phyloP scores from a whole-genome alignment of 1,140 invertebrate species.

The Drosophila novamexicana region DNA sequence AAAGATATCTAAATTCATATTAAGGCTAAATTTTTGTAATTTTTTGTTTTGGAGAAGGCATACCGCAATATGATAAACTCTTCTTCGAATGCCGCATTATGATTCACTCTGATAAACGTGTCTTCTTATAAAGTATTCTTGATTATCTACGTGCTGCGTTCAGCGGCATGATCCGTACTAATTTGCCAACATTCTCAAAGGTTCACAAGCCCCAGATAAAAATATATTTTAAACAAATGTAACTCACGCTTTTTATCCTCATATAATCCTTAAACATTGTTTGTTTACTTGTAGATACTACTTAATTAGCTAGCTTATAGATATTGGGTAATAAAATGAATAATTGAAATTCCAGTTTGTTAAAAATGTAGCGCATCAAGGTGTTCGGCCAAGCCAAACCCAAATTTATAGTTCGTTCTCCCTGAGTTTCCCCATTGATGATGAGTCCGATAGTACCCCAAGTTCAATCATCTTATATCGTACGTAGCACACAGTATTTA shows the following conservation, averaged over 20 bases:
- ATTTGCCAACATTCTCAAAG: no score
- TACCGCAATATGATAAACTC: not conserved
- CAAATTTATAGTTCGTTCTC: not conserved
- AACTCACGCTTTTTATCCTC: no score
- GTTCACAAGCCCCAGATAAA: no score
- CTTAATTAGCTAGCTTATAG: no score
- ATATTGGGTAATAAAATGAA: no score
- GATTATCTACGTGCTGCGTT: not conserved
- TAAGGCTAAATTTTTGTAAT: not conserved
- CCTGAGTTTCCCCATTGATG: not conserved
- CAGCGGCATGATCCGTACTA: no score
- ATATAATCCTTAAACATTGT: no score
- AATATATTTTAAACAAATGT: no score
- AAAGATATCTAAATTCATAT: not conserved
- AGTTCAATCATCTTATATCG: conserved; percentile 56
- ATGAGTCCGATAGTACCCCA: not conserved
- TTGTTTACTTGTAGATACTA: no score
- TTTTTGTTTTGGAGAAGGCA: not conserved
- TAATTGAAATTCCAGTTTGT: no score
- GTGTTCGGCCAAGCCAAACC: not conserved
- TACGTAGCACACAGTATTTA: conserved; percentile 35
- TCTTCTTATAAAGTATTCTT: not conserved
- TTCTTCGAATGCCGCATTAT: conserved; percentile 5
- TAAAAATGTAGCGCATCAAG: not conserved
- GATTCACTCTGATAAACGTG: conserved; percentile 3